Evolutionary conservation across 2,113 vertebrate species (phyloP).

Genomic region (Rhipidura dahli): DNA sequence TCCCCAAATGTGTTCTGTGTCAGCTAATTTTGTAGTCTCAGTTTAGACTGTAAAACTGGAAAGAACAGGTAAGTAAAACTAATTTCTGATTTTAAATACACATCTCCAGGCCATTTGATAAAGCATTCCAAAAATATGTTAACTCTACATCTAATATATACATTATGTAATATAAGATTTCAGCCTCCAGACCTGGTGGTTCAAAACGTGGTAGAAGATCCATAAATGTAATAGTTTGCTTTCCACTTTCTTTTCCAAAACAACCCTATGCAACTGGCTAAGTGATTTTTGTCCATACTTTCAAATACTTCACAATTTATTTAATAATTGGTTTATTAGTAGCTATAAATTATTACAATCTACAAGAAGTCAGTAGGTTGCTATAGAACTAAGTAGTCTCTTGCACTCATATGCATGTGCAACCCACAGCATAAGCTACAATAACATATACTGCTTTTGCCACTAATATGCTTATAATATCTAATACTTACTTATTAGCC

Average conservation of each 20-base stretch:
- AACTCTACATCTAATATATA: background rate
- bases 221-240: background rate
- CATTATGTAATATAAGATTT: background rate
- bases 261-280: background rate
- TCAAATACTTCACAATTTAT: background rate
- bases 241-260: background rate
- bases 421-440: background rate
- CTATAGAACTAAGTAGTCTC: background rate
- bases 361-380: background rate
- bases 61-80: background rate
- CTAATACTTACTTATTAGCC: background rate
- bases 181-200: background rate
- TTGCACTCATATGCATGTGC: background rate
- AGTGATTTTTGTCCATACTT: background rate
- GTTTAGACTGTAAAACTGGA: background rate
- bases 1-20: background rate
- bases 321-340: background rate
- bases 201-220: background rate
- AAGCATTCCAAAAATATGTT: background rate
- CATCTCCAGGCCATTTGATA: background rate
- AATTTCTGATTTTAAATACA: background rate
- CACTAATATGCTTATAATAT: background rate
- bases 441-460: background rate
- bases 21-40: background rate
- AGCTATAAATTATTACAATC: background rate